Percentiles rank a stretch among this genome's conserved stretches.
phyloP scores from a whole-genome alignment of 53 echinoderm and acorn worm genomes.

The Luidia sarsii region DNA sequence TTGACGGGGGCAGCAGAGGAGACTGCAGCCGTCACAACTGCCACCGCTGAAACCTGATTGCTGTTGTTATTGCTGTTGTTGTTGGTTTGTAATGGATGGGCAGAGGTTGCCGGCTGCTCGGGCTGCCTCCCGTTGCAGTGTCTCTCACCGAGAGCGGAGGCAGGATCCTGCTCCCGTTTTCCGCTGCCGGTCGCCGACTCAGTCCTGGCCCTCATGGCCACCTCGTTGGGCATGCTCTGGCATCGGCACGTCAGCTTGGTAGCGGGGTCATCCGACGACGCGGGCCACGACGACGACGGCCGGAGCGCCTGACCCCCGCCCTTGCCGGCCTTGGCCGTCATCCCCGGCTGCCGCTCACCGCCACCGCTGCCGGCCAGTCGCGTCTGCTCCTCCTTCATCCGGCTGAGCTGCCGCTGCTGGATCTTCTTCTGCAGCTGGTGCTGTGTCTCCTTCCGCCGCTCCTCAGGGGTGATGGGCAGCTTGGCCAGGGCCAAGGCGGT shows the following conservation, averaged over 20 bases:
- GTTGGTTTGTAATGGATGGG: constrained; percentile 30
- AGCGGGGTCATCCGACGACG: no score
- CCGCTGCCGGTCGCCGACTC: constrained; percentile 1
- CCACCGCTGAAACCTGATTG: not conserved
- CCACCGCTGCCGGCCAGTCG: constrained; percentile 54
- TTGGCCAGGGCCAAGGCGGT: constrained; percentile 18
- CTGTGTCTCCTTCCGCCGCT: constrained; percentile 80
- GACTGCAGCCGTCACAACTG: not conserved
- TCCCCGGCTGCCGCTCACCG: not conserved
- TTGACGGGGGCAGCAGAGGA: constrained; percentile 46
- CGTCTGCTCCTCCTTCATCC: constrained; percentile 67
- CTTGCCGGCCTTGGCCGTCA: not conserved
- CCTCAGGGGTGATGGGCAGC: constrained; percentile 75
- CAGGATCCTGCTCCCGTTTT: constrained; percentile 4
- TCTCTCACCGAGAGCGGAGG: no score
- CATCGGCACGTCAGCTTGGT: constrained; percentile 1
- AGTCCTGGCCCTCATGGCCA: constrained; percentile 40
- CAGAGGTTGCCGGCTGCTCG: constrained; percentile 34
- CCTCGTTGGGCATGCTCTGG: constrained; percentile 44
- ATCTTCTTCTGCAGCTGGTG: constrained; percentile 88
- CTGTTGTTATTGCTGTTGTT: constrained; percentile 54
- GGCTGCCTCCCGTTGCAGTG: constrained; percentile 44
- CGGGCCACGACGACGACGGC: no score
- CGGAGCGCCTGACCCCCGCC: no score
- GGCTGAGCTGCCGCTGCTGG: constrained; percentile 81